Evolutionary conservation across 2,888 invertebrate species (phyloP).

Genomic region (Thereva nobilitata): DNA sequence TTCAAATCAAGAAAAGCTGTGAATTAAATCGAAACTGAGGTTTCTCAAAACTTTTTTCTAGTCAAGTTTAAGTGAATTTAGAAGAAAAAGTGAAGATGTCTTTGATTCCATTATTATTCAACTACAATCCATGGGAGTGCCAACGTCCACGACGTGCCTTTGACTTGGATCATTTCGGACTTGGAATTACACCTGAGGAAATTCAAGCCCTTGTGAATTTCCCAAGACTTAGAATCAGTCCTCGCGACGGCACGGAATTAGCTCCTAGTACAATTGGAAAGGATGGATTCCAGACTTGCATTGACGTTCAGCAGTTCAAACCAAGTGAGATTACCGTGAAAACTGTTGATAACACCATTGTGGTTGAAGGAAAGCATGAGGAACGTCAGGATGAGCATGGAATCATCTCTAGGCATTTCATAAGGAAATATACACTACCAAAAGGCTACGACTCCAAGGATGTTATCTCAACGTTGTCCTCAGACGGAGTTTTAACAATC

Average conservation of each 20-base stretch:
- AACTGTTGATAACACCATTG: slow-evolving; percentile 65
- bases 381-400: slow-evolving; percentile 74
- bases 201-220: slow-evolving; percentile 3
- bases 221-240: not conserved
- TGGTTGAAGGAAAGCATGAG: slow-evolving; percentile 73
- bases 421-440: slow-evolving; percentile 74
- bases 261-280: slow-evolving; percentile 60
- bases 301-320: slow-evolving; percentile 72
- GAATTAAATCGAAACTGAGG: too few species aligned
- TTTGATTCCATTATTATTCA: slow-evolving; percentile 11
- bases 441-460: slow-evolving; percentile 74
- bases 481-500: slow-evolving; percentile 73
- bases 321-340: slow-evolving; percentile 74
- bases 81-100: not conserved
- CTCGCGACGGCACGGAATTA: not conserved
- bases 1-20: too few species aligned
- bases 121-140: not conserved
- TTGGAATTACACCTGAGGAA: slow-evolving; percentile 6
- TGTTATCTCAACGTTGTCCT: slow-evolving; percentile 74
- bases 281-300: slow-evolving; percentile 69
- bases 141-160: not conserved
- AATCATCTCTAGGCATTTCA: slow-evolving; percentile 74
- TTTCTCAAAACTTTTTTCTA: too few species aligned
- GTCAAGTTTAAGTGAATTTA: too few species aligned
- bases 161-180: slow-evolving; percentile 8